Evolutionary conservation across 2,888 invertebrate species (phyloP).

Genomic region (Cantharis rustica): DNA sequence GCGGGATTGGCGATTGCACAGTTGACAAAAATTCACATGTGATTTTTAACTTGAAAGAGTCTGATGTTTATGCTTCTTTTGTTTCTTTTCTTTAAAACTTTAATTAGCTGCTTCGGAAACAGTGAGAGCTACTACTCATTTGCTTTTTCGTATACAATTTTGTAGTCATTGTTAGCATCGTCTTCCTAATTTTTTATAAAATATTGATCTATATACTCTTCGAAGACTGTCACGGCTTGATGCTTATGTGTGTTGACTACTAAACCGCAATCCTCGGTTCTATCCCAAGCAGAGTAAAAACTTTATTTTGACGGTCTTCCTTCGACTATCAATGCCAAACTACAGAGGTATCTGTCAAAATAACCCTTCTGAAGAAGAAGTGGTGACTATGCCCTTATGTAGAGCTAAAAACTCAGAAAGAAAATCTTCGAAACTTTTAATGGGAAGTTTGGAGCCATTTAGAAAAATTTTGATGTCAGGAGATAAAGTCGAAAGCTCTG

Average conservation of each 20-base stretch:
- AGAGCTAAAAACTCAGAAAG: too few species aligned
- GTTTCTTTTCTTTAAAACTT: conserved; percentile 52
- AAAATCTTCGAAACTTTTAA: conserved; percentile 93
- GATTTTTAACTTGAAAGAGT: conserved; percentile 92
- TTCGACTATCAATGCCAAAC: too few species aligned
- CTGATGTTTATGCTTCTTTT: conserved; percentile 81
- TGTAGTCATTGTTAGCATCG: conserved; percentile 80
- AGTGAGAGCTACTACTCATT: conserved; percentile 84
- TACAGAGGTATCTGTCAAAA: too few species aligned
- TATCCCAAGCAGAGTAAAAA: too few species aligned
- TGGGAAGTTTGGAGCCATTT: conserved; percentile 84
- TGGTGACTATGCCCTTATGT: too few species aligned
- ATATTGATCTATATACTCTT: conserved; percentile 94
- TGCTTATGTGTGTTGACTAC: too few species aligned
- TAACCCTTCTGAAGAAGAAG: too few species aligned
- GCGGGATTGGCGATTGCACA: conserved; percentile 98
- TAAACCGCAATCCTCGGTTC: too few species aligned
- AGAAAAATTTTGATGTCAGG: conserved; percentile 87
- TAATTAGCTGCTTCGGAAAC: conserved; percentile 83
- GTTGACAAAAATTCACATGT: conserved; percentile 97
- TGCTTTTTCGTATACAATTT: conserved; percentile 83
- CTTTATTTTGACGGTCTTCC: too few species aligned
- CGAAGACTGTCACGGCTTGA: too few species aligned
- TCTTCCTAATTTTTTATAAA: conserved; percentile 83
- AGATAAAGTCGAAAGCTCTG: conserved; percentile 88